These are phyloP conservation scores for Apodemus sylvaticus DNA, from an alignment of 2,113 vertebrate species.

Conservation along the genomic window DNA sequence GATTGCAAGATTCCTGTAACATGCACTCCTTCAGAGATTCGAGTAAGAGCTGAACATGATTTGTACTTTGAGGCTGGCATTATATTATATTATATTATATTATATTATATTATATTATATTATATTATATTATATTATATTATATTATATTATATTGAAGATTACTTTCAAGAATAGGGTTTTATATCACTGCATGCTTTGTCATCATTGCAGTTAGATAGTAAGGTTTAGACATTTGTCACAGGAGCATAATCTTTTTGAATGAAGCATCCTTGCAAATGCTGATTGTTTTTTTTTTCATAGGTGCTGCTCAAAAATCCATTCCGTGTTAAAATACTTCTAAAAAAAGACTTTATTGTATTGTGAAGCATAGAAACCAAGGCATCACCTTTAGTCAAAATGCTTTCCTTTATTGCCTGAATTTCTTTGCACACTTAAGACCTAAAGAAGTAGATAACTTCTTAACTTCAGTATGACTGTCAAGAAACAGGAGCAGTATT, in stretches of 20 bases:
- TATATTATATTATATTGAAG: constrained; percentile 48
- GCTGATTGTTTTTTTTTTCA: constrained; percentile 19
- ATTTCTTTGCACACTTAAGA: background rate
- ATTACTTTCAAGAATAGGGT: constrained; percentile 38
- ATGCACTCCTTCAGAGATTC: constrained; percentile 43
- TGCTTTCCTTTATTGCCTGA: background rate
- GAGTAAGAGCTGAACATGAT: background rate
- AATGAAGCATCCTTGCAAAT: constrained; percentile 37
- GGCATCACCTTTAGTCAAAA: background rate
- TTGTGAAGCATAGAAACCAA: background rate
- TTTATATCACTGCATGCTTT: constrained; percentile 46
- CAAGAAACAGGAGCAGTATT: background rate
- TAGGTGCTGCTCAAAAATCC: background rate
- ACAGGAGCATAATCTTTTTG: constrained; percentile 36
- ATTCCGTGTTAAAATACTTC: constrained; percentile 39
- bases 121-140: too few species aligned
- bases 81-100: constrained; percentile 52
- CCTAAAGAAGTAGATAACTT: background rate
- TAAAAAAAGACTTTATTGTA: constrained; percentile 23
- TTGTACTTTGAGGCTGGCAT: constrained; percentile 45
- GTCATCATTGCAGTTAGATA: constrained; percentile 6
- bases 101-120: too few species aligned
- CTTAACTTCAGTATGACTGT: background rate
- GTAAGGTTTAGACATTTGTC: background rate
- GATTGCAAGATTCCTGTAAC: background rate